phyloP scores from a whole-genome alignment of 2,888 invertebrate genomes.

The Drosophila siamana region DNA sequence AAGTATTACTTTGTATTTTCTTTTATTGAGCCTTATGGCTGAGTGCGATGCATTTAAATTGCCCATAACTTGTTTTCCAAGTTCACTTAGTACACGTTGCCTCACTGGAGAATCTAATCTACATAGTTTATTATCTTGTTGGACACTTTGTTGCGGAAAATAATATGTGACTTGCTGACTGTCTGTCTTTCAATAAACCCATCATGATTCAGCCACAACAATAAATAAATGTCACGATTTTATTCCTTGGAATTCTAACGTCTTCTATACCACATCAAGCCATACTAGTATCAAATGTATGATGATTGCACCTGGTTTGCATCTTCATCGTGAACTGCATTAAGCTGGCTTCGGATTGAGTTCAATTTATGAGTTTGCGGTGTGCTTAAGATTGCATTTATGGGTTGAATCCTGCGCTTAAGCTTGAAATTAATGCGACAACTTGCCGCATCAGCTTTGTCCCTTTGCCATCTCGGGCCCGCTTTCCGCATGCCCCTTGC shows the following conservation, averaged over 20 bases:
- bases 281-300: not conserved
- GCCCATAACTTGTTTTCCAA: not conserved
- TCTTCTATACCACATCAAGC: conserved; percentile 9
- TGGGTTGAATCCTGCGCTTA: conserved; percentile 49
- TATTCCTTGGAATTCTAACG: conserved; percentile 34
- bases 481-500: too few relatives aligned
- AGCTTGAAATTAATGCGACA: conserved; percentile 75
- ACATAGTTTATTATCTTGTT: not conserved
- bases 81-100: not conserved
- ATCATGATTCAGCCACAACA: conserved; percentile 17
- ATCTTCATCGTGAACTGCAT: conserved; percentile 43
- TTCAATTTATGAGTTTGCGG: conserved; percentile 61
- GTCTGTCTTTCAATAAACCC: conserved; percentile 24
- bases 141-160: not conserved
- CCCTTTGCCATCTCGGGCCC: too few relatives aligned
- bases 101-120: not conserved
- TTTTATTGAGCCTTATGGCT: too few relatives aligned
- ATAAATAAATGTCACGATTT: conserved; percentile 45
- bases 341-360: conserved; percentile 31
- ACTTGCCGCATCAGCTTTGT: conserved; percentile 44
- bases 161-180: not conserved
- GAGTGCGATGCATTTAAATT: not conserved
- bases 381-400: conserved; percentile 70
- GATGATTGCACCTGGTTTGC: conserved; percentile 43
- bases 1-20: too few relatives aligned